Evolutionary conservation across 2,888 invertebrate genomes (phyloP).

Genomic region (Chymomyza procnemis): DNA sequence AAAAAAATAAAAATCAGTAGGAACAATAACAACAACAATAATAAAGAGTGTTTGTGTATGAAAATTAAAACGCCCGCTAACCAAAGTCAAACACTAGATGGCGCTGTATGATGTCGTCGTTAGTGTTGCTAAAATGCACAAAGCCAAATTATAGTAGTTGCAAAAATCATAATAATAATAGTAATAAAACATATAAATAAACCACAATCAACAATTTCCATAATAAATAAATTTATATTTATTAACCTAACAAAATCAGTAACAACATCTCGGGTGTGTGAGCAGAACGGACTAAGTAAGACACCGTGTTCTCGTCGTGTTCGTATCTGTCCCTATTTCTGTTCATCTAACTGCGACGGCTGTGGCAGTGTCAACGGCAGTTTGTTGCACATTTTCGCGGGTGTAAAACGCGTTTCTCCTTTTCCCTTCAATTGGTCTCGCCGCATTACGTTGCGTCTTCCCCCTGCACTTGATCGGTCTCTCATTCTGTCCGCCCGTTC

Average conservation of each 20-base stretch:
- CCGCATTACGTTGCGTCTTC: neutral
- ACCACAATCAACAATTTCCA: neutral
- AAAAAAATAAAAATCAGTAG: neutral
- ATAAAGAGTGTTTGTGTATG: slow-evolving; percentile 12
- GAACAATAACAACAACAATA: slow-evolving; percentile 38
- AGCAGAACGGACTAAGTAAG: neutral
- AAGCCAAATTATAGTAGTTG: slow-evolving; percentile 46
- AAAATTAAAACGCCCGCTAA: slow-evolving; percentile 50
- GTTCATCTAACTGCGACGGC: slow-evolving; percentile 2
- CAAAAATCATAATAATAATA: slow-evolving; percentile 2
- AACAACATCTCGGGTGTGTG: slow-evolving; percentile 10
- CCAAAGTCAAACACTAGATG: slow-evolving; percentile 60
- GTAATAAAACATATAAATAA: neutral
- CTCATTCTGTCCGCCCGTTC: too few relatives aligned
- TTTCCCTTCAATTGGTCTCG: neutral
- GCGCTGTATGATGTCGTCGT: slow-evolving; percentile 45
- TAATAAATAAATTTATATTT: slow-evolving; percentile 56
- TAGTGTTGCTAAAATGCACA: slow-evolving; percentile 48
- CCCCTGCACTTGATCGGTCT: slow-evolving; percentile 14
- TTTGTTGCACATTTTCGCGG: neutral
- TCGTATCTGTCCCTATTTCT: neutral
- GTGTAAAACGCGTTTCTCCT: neutral
- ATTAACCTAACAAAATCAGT: slow-evolving; percentile 51
- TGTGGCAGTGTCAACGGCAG: neutral
- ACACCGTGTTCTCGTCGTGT: neutral